Evolutionary conservation across 2,113 vertebrate genomes (phyloP).

Genomic region (Ochotona princeps): DNA sequence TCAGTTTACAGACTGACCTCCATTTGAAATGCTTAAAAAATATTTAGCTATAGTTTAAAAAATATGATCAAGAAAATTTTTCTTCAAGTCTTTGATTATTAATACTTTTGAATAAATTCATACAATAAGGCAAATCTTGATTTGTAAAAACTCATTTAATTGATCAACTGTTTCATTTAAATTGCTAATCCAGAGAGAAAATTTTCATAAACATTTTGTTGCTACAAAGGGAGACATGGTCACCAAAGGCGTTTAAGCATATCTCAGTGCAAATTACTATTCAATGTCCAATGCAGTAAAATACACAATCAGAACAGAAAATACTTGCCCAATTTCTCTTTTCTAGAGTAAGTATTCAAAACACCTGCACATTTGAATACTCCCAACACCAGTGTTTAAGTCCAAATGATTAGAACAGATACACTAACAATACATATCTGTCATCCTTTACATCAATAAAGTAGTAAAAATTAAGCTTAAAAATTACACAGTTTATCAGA

Average conservation of each 20-base stretch:
- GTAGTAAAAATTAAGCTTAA: conserved; percentile 86
- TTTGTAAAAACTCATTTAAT: conserved; percentile 72
- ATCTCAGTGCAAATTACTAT: conserved; percentile 84
- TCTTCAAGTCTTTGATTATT: conserved; percentile 68
- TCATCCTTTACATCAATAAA: conserved; percentile 82
- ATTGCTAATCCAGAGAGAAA: conserved; percentile 64
- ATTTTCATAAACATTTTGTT: conserved; percentile 85
- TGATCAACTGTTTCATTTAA: conserved; percentile 66
- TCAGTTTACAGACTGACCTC: conserved; percentile 57
- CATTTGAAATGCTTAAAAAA: conserved; percentile 68
- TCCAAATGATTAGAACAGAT: conserved; percentile 81
- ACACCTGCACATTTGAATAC: conserved; percentile 76
- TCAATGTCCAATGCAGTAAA: conserved; percentile 84
- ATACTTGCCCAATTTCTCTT: conserved; percentile 77
- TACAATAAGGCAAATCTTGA: conserved; percentile 76
- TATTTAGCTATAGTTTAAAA: conserved; percentile 67
- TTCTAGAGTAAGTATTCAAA: conserved; percentile 79
- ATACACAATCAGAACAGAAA: conserved; percentile 84
- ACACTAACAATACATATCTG: conserved; percentile 80
- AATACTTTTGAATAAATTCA: conserved; percentile 52
- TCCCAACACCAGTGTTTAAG: conserved; percentile 73
- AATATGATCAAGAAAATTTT: conserved; percentile 51
- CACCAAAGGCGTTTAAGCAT: conserved; percentile 85
- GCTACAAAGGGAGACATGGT: conserved; percentile 87
- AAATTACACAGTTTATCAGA: conserved; percentile 86